Conservation (phyloP, 2,113 vertebrate species). For the Corythaixoides concolor region DNA sequence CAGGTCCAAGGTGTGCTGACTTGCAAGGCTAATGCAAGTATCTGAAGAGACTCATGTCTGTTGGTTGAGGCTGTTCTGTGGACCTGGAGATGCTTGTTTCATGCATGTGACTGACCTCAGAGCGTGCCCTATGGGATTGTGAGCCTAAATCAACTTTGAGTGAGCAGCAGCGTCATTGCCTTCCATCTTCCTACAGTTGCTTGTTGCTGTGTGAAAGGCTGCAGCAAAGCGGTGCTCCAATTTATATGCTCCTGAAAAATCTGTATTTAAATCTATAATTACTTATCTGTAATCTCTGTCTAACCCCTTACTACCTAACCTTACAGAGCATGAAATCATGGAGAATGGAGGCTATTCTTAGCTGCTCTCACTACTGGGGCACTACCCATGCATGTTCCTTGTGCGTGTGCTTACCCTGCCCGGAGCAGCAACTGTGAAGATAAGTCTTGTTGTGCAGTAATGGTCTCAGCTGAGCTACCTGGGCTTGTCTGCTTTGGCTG, state of each 20-base stretch:
- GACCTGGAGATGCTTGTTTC: neutral
- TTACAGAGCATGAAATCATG: neutral
- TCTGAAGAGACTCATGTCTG: neutral
- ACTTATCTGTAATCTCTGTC: neutral
- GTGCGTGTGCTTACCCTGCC: neutral
- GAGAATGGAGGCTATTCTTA: neutral
- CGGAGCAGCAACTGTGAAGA: neutral
- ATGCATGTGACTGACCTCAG: neutral
- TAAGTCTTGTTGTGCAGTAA: neutral
- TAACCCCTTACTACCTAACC: neutral
- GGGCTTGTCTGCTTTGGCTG: neutral
- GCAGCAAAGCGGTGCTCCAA: neutral
- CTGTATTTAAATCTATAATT: neutral
- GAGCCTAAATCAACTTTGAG: neutral
- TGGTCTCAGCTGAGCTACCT: neutral
- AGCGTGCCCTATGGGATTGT: fast-evolving
- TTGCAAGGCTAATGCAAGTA: neutral
- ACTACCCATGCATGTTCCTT: neutral
- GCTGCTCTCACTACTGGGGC: neutral
- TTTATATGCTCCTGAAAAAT: neutral
- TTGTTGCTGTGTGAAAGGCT: neutral
- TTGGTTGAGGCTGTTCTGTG: neutral
- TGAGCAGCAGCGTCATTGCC: neutral
- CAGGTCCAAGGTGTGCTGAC: neutral
- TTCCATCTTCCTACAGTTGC: neutral